Conservation (phyloP, 1,140 invertebrate species). For the Conopomorpha cramerella region DNA sequence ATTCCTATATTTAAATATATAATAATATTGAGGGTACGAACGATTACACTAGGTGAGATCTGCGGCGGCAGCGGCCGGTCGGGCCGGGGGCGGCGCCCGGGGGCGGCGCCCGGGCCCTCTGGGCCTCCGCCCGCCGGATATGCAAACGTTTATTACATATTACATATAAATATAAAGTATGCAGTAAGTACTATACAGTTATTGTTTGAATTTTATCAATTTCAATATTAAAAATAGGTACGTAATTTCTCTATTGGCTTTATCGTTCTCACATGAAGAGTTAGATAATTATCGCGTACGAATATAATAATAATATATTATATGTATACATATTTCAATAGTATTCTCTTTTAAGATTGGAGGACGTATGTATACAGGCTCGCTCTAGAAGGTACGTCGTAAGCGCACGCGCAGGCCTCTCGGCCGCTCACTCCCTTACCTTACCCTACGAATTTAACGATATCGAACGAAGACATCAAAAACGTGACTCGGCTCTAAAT, state of each 20-base stretch:
- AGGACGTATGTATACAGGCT: conserved; percentile 58
- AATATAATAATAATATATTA: conserved; percentile 39
- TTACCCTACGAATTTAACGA: conserved; percentile 46
- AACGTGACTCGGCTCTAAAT: conserved; percentile 56
- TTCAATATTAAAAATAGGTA: conserved; percentile 60
- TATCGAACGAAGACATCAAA: conserved; percentile 57
- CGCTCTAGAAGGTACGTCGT: conserved; percentile 56
- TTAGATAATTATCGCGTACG: conserved; percentile 50
- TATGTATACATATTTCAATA: conserved; percentile 57
- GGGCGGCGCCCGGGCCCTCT: conserved; percentile 40
- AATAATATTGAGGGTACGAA: conserved; percentile 47
- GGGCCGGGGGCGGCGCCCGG: conserved; percentile 37
- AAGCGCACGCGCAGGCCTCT: conserved; percentile 47
- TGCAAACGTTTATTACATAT: conserved; percentile 49
- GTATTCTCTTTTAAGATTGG: conserved; percentile 47
- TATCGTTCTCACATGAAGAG: conserved; percentile 52
- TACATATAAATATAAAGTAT: conserved; percentile 8
- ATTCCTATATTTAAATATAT: conserved; percentile 51
- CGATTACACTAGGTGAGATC: conserved; percentile 56
- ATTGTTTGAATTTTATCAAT: conserved; percentile 46
- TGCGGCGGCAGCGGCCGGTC: conserved; percentile 41
- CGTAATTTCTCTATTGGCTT: conserved; percentile 57
- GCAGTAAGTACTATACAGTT: conserved; percentile 30
- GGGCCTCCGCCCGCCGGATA: conserved; percentile 49
- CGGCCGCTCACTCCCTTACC: conserved; percentile 43